phyloP scores from a whole-genome alignment of 1,140 invertebrate species.

The Cherax destructor region DNA sequence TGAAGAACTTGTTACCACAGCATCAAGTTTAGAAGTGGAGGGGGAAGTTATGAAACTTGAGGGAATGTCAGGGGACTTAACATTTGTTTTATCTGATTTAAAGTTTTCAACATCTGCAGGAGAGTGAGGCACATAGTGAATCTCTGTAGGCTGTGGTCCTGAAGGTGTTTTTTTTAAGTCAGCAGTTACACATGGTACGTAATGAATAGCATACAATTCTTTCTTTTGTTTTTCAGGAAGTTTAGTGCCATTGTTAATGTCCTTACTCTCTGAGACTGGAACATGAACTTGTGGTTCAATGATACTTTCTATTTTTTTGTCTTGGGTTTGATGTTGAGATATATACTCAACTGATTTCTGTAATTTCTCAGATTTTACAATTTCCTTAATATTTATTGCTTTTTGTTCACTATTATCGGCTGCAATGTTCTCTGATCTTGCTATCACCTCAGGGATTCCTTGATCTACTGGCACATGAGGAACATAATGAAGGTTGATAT shows the following conservation, averaged over 20 bases:
- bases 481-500: constrained; percentile 20
- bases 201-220: neutral
- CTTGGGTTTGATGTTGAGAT: neutral
- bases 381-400: neutral
- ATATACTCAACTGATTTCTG: neutral
- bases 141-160: neutral
- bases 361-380: neutral
- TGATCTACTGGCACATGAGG: neutral
- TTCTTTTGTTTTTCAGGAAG: neutral
- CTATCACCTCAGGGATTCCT: neutral
- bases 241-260: neutral
- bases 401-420: neutral
- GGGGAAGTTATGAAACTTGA: constrained; percentile 25
- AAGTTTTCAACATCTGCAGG: constrained; percentile 34
- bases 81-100: neutral
- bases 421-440: neutral
- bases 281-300: constrained; percentile 8
- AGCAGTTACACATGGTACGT: constrained; percentile 10
- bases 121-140: constrained; percentile 55
- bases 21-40: constrained; percentile 20
- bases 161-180: neutral
- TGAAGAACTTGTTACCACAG: constrained; percentile 37
- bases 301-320: neutral
- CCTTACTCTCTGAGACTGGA: neutral
- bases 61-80: neutral